Evolutionary conservation across 2,797 vertebrate genomes (phyloP), one percentile per base, ranked within the genome.

Genomic region (Microchirus variegatus): DNA sequence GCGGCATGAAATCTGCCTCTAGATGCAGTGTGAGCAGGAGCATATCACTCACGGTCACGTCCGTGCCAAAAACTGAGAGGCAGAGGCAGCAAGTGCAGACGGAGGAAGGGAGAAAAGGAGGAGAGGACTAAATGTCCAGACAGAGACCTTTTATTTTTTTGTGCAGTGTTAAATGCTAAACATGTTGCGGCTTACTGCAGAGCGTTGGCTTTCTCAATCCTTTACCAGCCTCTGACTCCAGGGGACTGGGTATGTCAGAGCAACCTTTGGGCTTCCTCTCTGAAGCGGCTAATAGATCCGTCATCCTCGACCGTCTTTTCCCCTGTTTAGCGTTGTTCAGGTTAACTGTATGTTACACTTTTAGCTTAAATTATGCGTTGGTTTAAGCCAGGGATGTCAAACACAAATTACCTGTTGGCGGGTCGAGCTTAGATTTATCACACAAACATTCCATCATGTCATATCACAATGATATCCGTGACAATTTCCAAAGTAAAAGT

Each of bases 81-180:
- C n/a, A 37, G 44, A 46, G 45, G 56, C 9, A 53, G 43, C 0
- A 9, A 52, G 47, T 9, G 31, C 17, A 45, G 38, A 19, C 10
- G 43, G 22, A 41, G 38, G 41, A 46, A 45, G 31, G 55, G 56
- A 55, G 7, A 53, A 16, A 51, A 37, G 40, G n/a, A 40, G 6
- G 5, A n/a, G n/a, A n/a, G n/a, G 42, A 64, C 49, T 58, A 47
- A 59, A 53, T 70, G 57, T 49, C 10, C 11, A 72, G 63, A 46
- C 51, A 26, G 50, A 67, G 75, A 77, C 73, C 71, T 80, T 83
- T 80, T 54, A 58, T 70, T 78, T 70, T 78, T 55, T 15, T 70
- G 62, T 53, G 51, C 49, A 35, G 75, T 73, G 83, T 83, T 75
- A 82, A 85, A 87, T 85, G 75, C 81, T 76, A 82, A 88, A 81